These are phyloP conservation scores for Sibirionetta formosa DNA, from an alignment of 2,797 vertebrate species.

Conservation along the genomic window DNA sequence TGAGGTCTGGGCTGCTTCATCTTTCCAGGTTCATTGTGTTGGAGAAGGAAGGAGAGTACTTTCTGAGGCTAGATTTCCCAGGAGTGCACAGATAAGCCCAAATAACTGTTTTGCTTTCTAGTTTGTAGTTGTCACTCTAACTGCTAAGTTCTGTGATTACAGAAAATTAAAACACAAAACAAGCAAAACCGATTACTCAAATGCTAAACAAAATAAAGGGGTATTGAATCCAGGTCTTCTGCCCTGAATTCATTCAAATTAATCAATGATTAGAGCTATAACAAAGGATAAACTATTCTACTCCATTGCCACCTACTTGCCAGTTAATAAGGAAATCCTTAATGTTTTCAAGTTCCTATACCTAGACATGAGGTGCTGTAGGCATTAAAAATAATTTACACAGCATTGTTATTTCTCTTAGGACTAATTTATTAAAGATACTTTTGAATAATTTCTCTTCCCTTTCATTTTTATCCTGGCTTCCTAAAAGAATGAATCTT, in stretches of 20 bases:
- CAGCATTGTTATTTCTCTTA: not conserved
- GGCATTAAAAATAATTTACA: not conserved
- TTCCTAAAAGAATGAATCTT: not conserved
- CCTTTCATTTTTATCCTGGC: not conserved
- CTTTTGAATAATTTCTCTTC: not conserved
- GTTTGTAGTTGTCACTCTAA: not conserved
- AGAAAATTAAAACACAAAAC: constrained; percentile 21
- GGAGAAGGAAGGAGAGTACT: not conserved
- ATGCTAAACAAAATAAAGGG: not conserved
- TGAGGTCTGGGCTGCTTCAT: not conserved
- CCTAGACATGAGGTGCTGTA: not conserved
- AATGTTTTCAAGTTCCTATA: not conserved
- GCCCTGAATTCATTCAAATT: not conserved
- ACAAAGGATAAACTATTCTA: not conserved
- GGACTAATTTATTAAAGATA: not conserved
- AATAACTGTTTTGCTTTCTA: not conserved
- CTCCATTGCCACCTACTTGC: not conserved
- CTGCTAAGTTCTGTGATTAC: not conserved
- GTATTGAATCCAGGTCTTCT: not conserved
- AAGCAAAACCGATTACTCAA: not conserved
- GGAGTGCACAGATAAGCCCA: not conserved
- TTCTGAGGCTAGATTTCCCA: not conserved
- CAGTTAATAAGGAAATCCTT: not conserved
- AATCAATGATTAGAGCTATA: not conserved
- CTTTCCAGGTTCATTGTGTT: not conserved